Evolutionary conservation across 2,888 invertebrate genomes (phyloP), one percentile per base, ranked within the genome.

Genomic region (Scaptomyza polygonia): DNA sequence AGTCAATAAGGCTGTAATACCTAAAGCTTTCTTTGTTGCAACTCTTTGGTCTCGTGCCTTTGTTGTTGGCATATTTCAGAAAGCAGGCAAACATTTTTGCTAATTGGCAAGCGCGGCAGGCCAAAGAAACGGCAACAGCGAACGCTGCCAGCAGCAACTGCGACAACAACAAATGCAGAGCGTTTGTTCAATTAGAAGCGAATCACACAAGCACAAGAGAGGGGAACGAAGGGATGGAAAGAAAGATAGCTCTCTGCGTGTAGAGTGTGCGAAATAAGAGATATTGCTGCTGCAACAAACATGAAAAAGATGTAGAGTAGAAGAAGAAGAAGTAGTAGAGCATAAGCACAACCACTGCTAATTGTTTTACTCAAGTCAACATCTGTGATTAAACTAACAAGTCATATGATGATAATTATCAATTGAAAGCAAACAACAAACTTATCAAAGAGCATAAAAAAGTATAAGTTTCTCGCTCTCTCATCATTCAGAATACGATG

Each of bases 181-280:
- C 68, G 65, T 73, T 80, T 83, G 65, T 77, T 81, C 87, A 87
- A 86, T 82, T 85, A 84, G 79, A 84, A 78, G 57, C 72, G 36
- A 67, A 75, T 56, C 62, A 62, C 45, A 29, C 34, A 25, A 54
- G 30, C 39, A 52, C 21, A 3, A 7, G 21, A 7, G 39, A 18
- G 36, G 39, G 57, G 44, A n/a, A 30, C 14, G 39, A n/a, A 30
- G 34, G 16, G 25, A 32, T n/a, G 29, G 32, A 27, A 32, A n/a
- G 34, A 34, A n/a, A 1, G 27, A 16, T 25, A 34, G 4, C 29
- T 39, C 49, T 21, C 42, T 57, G 45, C 56, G 57, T 69, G 36
- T 34, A 61, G 44, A 18, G 59, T 71, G 77, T 71, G 74, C 49
- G 61, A 73, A 73, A 71, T 71, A 55, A 66, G 49, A 76, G 51